A percentile compares a stretch with the other conserved stretches of the same genome.
These are phyloP conservation scores for Cettia cetti DNA, from an alignment of 2,113 vertebrate species.

Conservation along the genomic window DNA sequence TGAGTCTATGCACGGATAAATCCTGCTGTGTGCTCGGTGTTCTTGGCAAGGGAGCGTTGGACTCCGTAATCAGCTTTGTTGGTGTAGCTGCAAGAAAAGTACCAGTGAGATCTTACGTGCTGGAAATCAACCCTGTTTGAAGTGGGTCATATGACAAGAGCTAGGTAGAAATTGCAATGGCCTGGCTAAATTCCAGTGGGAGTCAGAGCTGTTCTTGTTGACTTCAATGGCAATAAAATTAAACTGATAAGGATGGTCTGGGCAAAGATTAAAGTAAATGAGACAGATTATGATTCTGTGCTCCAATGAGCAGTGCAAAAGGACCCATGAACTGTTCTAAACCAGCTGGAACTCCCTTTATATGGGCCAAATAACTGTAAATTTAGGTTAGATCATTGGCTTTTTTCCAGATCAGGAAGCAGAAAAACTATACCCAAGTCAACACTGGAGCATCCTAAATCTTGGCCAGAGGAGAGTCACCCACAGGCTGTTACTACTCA, in stretches of 20 bases:
- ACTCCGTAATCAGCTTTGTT: slow-evolving; percentile 68
- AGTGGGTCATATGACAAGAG: neutral
- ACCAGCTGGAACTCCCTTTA: neutral
- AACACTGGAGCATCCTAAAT: neutral
- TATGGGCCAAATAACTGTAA: neutral
- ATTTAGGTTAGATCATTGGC: neutral
- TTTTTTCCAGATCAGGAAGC: neutral
- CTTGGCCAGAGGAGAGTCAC: neutral
- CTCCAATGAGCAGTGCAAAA: neutral
- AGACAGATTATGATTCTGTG: neutral
- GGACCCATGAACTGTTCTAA: neutral
- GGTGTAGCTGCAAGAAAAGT: slow-evolving; percentile 71
- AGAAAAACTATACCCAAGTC: neutral
- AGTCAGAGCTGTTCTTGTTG: slow-evolving; percentile 2
- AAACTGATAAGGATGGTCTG: neutral
- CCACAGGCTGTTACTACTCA: neutral
- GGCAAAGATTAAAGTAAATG: neutral
- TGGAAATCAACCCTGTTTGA: neutral
- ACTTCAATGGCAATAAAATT: neutral
- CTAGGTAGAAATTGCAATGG: neutral
- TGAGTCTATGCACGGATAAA: slow-evolving; percentile 55
- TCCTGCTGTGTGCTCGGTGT: slow-evolving; percentile 63
- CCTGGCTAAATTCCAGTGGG: neutral
- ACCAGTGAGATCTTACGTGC: neutral
- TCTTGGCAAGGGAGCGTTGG: slow-evolving; percentile 61